Evolutionary conservation across 2,113 vertebrate species (phyloP), one percentile per base, ranked within the genome.

Genomic region (Myocastor coypus): DNA sequence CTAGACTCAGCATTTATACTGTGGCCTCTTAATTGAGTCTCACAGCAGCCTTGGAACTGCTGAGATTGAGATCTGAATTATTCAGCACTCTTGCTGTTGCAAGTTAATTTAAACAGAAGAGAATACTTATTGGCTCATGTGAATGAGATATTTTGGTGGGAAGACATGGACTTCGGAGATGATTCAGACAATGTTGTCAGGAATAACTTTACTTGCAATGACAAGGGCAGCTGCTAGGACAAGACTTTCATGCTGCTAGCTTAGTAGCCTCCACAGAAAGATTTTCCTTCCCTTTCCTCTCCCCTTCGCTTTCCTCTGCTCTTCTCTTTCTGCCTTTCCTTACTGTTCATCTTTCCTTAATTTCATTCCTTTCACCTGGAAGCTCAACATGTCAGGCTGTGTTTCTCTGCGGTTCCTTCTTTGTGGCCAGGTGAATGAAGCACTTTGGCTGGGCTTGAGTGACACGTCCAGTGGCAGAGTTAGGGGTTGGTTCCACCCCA

Each of bases 1-100:
- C 78, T 75, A n/a, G 57, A 66, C 46, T 94, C 92, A 89, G 75
- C 86, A 71, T 83, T 83, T 75, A 93, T 9, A 55, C 75, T 1
- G 26, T 34, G 42, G 5, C 30, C 42, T 87, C 64, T 96, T 95
- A 77, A 96, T 26, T 84, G 83, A 84, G 75, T 64, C 83, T 94
- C 52, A 83, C 20, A 63, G 88, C 40, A 71, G 69, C 52, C 69
- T 40, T 81, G 84, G 81, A 93, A 93, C 75, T 92, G 78, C 57
- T n/a, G 57, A 81, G 95, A 78, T 12, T 66, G 64, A 87, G 84
- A 87, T 81, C 69, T 96, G 95, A 93, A 90, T 90, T 94, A 96
- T 89, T 89, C 69, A 97, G 46, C 85, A 90, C 32, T 95, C 73
- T 88, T 95, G 68, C 34, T 63, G 59, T 63, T 95, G 59, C 92